These are phyloP conservation scores for Xestia ashworthii DNA, from an alignment of 2,888 invertebrate species.

Conservation along the genomic window DNA sequence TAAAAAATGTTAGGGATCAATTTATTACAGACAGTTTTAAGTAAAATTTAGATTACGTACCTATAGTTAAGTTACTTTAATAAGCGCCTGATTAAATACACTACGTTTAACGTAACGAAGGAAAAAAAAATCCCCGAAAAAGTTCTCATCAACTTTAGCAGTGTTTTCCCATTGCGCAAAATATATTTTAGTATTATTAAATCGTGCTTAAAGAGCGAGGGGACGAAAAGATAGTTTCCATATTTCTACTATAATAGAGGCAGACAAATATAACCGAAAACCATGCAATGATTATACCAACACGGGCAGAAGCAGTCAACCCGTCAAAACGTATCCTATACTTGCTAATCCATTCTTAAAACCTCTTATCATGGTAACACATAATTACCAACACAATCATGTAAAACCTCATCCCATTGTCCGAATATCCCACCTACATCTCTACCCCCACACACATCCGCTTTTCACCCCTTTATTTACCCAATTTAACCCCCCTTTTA, in stretches of 20 bases:
- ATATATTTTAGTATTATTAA: neutral
- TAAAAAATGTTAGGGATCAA: neutral
- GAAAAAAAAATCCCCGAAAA: neutral
- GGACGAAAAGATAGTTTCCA: neutral
- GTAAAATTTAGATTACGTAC: neutral
- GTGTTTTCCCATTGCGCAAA: neutral
- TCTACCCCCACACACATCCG: slow-evolving; percentile 30
- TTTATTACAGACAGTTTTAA: neutral
- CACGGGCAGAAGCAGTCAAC: fast-evolving
- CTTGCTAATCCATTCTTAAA: neutral
- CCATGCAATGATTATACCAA: slow-evolving; percentile 26
- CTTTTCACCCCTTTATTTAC: slow-evolving; percentile 59
- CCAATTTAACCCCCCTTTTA: slow-evolving; percentile 56
- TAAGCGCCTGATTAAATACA: neutral
- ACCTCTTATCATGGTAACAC: slow-evolving; percentile 17
- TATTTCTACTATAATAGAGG: neutral
- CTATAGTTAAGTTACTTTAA: neutral
- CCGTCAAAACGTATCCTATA: neutral
- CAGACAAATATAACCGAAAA: neutral
- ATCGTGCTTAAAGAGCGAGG: neutral
- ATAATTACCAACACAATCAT: slow-evolving; percentile 45
- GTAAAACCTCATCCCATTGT: slow-evolving; percentile 19
- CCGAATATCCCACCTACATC: slow-evolving; percentile 13
- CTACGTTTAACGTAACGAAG: neutral
- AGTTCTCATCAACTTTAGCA: neutral